A percentile compares a stretch with the other conserved stretches of the same genome.
These are phyloP conservation scores for Moxostoma hubbsi DNA, from an alignment of 2,797 vertebrate genomes.

Conservation along the genomic window DNA sequence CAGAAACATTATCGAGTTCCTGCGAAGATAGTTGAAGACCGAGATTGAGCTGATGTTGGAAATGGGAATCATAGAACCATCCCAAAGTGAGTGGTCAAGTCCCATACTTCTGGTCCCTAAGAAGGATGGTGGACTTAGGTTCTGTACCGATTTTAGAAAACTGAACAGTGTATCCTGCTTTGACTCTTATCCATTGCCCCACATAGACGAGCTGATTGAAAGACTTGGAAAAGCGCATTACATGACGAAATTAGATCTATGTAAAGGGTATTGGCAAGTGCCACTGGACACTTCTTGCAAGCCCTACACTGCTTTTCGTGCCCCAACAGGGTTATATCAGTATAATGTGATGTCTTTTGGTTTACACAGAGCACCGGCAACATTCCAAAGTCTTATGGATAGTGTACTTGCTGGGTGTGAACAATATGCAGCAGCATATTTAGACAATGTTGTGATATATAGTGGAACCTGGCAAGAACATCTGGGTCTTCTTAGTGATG, in stretches of 20 bases:
- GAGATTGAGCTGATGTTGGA: background rate
- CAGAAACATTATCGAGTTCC: background rate
- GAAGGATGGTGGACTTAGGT: background rate
- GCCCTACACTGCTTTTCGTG: background rate
- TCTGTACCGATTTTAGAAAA: background rate
- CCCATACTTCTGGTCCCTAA: conserved; percentile 5
- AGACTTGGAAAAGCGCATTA: background rate
- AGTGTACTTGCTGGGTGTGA: no score
- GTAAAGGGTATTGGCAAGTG: background rate
- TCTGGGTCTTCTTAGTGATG: no score
- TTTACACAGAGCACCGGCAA: no score
- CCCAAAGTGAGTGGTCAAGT: conserved; percentile 2
- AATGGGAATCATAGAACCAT: background rate
- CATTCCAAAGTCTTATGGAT: no score
- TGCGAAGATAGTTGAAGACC: background rate
- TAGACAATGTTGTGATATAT: no score
- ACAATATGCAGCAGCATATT: no score
- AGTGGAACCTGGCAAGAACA: no score
- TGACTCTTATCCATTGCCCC: conserved; percentile 1
- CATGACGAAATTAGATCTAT: background rate
- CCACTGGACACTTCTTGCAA: background rate
- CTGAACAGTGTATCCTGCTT: background rate
- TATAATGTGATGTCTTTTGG: no score
- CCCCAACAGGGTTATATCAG: no score
- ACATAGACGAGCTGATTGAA: background rate